Evolutionary conservation across 1,140 invertebrate genomes (phyloP), one percentile per base, ranked within the genome.

Genomic region (Zaprionus gabonicus): DNA sequence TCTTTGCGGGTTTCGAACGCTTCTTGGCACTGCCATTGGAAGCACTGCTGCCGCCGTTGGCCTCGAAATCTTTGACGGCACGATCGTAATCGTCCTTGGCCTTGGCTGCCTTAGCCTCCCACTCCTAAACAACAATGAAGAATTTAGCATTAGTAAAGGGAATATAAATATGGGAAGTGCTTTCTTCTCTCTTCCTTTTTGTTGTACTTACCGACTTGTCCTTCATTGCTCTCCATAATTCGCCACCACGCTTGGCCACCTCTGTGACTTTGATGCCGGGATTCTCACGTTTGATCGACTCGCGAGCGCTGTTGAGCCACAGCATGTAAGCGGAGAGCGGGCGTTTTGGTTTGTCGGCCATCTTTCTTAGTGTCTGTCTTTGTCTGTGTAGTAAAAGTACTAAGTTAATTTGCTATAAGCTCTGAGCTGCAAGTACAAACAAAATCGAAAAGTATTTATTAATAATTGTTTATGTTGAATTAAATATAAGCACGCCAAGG

Each of bases 61-160:
- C 96, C 91, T 97, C 96, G 92, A 98, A 99, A 86, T 98, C 97
- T 84, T 96, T 96, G 95, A 99, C 98, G 1, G 96, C 96, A 81
- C 95, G 94, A 56, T 95, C 94, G 92, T 99, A 99, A 67, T 97
- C 96, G 90, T 97, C 96, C 93, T 98, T 99, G 0, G 95, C 94
- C 91, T 97, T 96, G 23, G 93, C 94, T 1, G 97, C 96, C 92
- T 97, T 97, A 49, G 96, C 95, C 91, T 99, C 98, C 97, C 97
- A 99, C 94, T 98, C 96, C 96, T 97, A 81, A 36, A 46, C 38
- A 27, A 1, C 23, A 27, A n/a, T 9, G 0, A 73, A 20, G 62
- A 53, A 56, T 31, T 23, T 9, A 10, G 3, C 0, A 28, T 73
- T 60, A 73, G 53, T 51, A 36, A 36, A 13, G 31, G 31, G 9